Base-by-base conservation (phyloP, 2,797 vertebrate species). In the Lepus oiostolus region DNA sequence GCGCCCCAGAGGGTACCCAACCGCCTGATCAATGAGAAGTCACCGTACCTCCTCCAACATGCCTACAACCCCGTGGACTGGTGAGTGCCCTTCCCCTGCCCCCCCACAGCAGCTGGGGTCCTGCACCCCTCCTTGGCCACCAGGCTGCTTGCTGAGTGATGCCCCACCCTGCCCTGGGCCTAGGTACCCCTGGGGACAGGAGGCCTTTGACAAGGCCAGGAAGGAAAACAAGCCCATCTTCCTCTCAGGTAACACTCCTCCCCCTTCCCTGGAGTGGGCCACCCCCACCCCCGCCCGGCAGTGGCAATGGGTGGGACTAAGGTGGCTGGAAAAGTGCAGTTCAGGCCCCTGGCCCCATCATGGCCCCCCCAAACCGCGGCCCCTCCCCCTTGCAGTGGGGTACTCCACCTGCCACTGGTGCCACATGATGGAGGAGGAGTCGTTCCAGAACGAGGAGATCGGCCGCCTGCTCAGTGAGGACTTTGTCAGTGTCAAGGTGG, bases 351-450 rank as follows among this genome's bases (percentile, higher is more conserved):
- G 0, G 4, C 30, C 38, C 71, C 30, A 14, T 75, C 65, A 2
- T 24, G 62, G 70, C 1, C 11, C 38, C 35, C 19, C n/a, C 70
- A 0, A 21, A 17, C 10, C 32, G 47, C 65, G 5, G 38, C 7
- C 1, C 1, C 2, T 6, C 62, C 60, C 26, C 91, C 11, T 98
- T 98, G 54, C 97, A 99, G 99, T 99, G 96, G 99, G 99, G 14
- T 99, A 99, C 96, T 99, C 99, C 2, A 99, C 99, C 16, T 99
- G 99, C 93, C 99, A 99, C 93, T 99, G 99, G 99, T 99, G 99
- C 97, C 99, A 99, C 1, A 99, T 99, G 84, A 99, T 99, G 99
- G 99, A 99, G 97, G 98, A 99, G 79, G 99, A 99, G 96, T 99
- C 99, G 35, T 99, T 99, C 86, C 98, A 99, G 98, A 99, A 98